phyloP scores from a whole-genome alignment of 2,797 vertebrate genomes.

The Eulemur rubriventer region DNA sequence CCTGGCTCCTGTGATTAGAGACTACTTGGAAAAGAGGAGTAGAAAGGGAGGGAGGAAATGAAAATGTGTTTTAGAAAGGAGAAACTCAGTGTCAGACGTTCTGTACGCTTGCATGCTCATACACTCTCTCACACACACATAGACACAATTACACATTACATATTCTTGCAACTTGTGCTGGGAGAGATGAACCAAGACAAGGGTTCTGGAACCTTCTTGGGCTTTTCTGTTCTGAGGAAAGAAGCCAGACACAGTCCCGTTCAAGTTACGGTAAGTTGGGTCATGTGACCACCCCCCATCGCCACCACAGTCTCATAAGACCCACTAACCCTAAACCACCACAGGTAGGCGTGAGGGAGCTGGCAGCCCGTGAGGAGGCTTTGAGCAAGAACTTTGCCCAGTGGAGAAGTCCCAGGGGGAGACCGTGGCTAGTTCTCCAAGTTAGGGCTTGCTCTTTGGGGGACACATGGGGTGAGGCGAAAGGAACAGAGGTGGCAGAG shows the following conservation, averaged over 20 bases:
- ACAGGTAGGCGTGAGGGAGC: neutral
- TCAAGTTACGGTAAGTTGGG: neutral
- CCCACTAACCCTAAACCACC: neutral
- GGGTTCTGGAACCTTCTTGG: neutral
- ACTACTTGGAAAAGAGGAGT: neutral
- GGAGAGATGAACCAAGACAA: neutral
- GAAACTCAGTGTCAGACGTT: neutral
- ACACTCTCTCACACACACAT: too few species aligned
- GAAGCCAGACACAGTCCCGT: neutral
- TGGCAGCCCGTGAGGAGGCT: neutral
- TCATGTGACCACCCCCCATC: neutral
- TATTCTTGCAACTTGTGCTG: neutral
- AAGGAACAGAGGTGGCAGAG: neutral
- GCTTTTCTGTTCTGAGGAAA: neutral
- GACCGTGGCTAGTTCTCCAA: neutral
- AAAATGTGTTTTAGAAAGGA: neutral
- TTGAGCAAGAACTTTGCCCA: neutral
- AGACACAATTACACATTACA: neutral
- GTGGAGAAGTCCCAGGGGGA: neutral
- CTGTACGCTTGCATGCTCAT: neutral
- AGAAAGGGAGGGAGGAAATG: neutral
- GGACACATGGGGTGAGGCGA: neutral
- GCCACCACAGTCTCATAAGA: neutral
- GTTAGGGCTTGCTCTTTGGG: neutral
- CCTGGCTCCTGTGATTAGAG: constrained; percentile 2